Conservation (phyloP, 2,113 vertebrate genomes). For the Mus musculus region GRCm39 chr5:54726001-54726500, state of each 20-base stretch:
- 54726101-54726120: neutral
- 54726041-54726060: neutral
- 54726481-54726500: conserved; percentile 2
- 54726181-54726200: conserved; percentile 12
- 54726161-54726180: conserved; percentile 9
- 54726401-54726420: neutral
- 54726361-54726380: conserved; percentile 50
- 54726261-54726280: conserved; percentile 54
- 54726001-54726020: neutral
- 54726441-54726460: conserved; percentile 24
- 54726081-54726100: neutral
- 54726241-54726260: conserved; percentile 31
- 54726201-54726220: neutral
- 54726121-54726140: neutral
- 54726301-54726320: conserved; percentile 51
- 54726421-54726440: neutral
- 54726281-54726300: conserved; percentile 59
- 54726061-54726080: neutral
- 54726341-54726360: conserved; percentile 35
- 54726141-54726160: neutral
- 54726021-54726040: neutral
- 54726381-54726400: conserved; percentile 37
- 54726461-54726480: neutral
- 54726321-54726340: conserved; percentile 18
- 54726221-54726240: neutral